These are phyloP conservation scores for Dynastes hyllus DNA, from an alignment of 2,888 invertebrate genomes.

Conservation along the genomic window DNA sequence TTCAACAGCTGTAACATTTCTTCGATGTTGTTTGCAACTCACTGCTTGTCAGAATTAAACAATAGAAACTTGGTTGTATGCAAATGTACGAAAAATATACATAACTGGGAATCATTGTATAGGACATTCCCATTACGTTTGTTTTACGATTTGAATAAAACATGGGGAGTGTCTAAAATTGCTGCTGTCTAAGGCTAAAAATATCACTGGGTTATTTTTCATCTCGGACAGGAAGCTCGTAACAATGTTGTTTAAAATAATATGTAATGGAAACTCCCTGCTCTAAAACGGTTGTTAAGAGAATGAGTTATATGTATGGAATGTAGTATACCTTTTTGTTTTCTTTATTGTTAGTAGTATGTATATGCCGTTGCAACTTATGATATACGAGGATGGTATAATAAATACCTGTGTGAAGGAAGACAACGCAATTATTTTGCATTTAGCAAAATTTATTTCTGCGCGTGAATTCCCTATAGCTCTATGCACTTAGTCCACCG, in stretches of 20 bases:
- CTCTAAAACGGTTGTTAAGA: background rate
- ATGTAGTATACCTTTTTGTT: no score
- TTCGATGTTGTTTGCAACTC: no score
- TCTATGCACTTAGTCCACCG: no score
- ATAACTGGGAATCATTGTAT: background rate
- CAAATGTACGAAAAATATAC: background rate
- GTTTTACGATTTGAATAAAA: background rate
- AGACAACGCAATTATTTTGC: no score
- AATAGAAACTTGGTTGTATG: background rate
- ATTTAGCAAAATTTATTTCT: no score
- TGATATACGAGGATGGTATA: no score
- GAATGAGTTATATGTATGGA: no score
- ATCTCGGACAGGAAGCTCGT: background rate
- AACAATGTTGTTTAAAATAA: constrained; percentile 2
- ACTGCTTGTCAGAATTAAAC: background rate
- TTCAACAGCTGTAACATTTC: no score
- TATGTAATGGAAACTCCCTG: background rate
- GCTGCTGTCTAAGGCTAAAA: background rate
- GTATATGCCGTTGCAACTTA: no score
- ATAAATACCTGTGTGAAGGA: no score
- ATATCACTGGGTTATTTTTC: background rate
- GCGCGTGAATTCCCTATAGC: no score
- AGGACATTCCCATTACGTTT: background rate
- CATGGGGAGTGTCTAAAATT: background rate
- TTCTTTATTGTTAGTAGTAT: no score